Evolutionary conservation across 1,140 invertebrate genomes (phyloP).

Genomic region (Drosophila varians): DNA sequence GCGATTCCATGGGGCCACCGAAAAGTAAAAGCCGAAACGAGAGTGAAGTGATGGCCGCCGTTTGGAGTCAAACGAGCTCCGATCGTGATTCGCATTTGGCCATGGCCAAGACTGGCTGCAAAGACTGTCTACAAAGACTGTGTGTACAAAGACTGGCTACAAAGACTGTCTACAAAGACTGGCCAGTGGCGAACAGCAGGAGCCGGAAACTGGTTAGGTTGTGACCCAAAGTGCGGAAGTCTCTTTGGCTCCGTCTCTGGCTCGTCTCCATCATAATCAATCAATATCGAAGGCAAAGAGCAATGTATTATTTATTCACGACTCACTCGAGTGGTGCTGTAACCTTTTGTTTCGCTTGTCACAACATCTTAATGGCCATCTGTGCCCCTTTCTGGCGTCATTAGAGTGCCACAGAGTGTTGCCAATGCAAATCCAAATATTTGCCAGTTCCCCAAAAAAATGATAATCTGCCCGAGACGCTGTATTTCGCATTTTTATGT

Average conservation of each 20-base stretch:
- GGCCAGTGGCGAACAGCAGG: slow-evolving; percentile 17
- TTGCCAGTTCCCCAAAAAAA: slow-evolving; percentile 29
- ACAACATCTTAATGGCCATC: slow-evolving; percentile 38
- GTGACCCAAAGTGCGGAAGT: slow-evolving; percentile 40
- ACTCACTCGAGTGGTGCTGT: slow-evolving; percentile 19
- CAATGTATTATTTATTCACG: slow-evolving; percentile 33
- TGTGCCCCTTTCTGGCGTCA: slow-evolving; percentile 12
- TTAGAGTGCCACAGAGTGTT: slow-evolving; percentile 25
- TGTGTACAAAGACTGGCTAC: too few relatives aligned
- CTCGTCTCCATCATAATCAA: slow-evolving; percentile 9
- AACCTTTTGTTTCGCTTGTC: slow-evolving; percentile 51
- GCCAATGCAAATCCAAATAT: slow-evolving; percentile 23
- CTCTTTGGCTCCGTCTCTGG: not conserved
- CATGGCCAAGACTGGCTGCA: slow-evolving; percentile 17
- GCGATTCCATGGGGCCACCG: slow-evolving; percentile 29
- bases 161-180: not conserved
- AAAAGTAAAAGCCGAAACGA: slow-evolving; percentile 73
- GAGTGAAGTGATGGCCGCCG: slow-evolving; percentile 41
- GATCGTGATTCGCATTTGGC: slow-evolving; percentile 43
- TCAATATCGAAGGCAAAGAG: slow-evolving; percentile 32
- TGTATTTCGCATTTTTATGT: slow-evolving; percentile 6
- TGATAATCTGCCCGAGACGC: slow-evolving; percentile 18
- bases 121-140: too few relatives aligned
- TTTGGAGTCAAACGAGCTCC: slow-evolving; percentile 14
- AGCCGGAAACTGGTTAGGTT: slow-evolving; percentile 42